Evolutionary conservation across 2,113 vertebrate species (phyloP).

Genomic region (Athene cunicularia): DNA sequence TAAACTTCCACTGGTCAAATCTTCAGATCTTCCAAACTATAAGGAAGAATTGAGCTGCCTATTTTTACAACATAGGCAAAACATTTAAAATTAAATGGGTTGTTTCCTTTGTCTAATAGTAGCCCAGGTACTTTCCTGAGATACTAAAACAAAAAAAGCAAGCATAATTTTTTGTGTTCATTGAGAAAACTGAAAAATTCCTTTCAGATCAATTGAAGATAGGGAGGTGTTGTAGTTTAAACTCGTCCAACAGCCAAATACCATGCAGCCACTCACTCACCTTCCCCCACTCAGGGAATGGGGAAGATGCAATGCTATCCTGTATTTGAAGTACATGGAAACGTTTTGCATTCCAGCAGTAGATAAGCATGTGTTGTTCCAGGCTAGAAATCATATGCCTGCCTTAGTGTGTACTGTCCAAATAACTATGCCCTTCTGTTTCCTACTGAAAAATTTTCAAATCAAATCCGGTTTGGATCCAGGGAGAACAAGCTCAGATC

Average conservation of each 20-base stretch:
- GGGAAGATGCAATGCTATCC: neutral
- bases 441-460: neutral
- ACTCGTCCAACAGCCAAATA: too few species aligned
- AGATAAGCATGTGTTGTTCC: neutral
- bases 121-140: neutral
- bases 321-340: neutral
- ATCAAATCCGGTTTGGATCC: neutral
- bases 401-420: neutral
- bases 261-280: too few species aligned
- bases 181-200: neutral
- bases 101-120: neutral
- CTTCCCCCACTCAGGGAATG: too few species aligned
- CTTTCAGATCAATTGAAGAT: neutral
- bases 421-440: neutral
- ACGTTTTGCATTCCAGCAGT: neutral
- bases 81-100: neutral
- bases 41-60: neutral
- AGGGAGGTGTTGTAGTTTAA: neutral
- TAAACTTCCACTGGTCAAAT: neutral
- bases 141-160: neutral
- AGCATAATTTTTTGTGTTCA: neutral
- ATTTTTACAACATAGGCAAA: neutral
- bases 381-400: neutral
- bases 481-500: neutral
- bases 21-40: neutral